A percentile compares a stretch with the other conserved stretches of the same genome.
Conservation (phyloP, 2,888 invertebrate genomes). For the Spodoptera exigua region DNA sequence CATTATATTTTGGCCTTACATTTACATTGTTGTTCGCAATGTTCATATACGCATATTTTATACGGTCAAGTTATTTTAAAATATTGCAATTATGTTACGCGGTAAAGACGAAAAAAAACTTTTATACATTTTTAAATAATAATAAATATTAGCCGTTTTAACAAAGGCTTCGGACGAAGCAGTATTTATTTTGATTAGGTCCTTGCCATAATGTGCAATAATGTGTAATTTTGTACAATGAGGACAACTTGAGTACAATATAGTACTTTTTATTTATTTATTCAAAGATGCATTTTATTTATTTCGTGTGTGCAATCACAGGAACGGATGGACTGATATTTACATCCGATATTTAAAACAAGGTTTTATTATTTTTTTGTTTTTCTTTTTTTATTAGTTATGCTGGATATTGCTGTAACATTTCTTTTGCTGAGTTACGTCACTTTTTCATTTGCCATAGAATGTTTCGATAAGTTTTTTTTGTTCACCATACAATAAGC, state of each 20-base stretch:
- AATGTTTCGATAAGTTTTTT: slow-evolving; percentile 63
- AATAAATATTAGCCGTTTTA: slow-evolving; percentile 56
- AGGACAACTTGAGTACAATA: slow-evolving; percentile 64
- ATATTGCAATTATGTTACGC: slow-evolving; percentile 67
- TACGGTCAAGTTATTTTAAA: slow-evolving; percentile 62
- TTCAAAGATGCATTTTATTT: slow-evolving; percentile 66
- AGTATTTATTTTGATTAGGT: slow-evolving; percentile 64
- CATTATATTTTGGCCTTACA: slow-evolving; percentile 64
- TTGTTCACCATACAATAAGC: slow-evolving; percentile 82
- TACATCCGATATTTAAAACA: slow-evolving; percentile 74
- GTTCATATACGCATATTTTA: slow-evolving; percentile 67
- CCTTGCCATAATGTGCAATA: slow-evolving; percentile 60
- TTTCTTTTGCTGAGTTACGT: slow-evolving; percentile 69
- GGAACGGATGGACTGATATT: slow-evolving; percentile 85
- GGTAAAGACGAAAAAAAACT: slow-evolving; percentile 58
- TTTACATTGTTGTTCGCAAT: slow-evolving; percentile 64
- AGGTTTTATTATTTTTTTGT: slow-evolving; percentile 66
- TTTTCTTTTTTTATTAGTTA: slow-evolving; percentile 64
- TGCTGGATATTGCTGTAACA: slow-evolving; percentile 70
- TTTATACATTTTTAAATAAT: slow-evolving; percentile 61
- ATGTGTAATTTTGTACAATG: slow-evolving; percentile 60
- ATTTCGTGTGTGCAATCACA: slow-evolving; percentile 78
- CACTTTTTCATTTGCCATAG: slow-evolving; percentile 71
- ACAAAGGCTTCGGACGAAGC: slow-evolving; percentile 61
- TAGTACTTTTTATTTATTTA: slow-evolving; percentile 75